Evolutionary conservation across 2,113 vertebrate species (phyloP).

Genomic region (Illadopsis cleaveri): DNA sequence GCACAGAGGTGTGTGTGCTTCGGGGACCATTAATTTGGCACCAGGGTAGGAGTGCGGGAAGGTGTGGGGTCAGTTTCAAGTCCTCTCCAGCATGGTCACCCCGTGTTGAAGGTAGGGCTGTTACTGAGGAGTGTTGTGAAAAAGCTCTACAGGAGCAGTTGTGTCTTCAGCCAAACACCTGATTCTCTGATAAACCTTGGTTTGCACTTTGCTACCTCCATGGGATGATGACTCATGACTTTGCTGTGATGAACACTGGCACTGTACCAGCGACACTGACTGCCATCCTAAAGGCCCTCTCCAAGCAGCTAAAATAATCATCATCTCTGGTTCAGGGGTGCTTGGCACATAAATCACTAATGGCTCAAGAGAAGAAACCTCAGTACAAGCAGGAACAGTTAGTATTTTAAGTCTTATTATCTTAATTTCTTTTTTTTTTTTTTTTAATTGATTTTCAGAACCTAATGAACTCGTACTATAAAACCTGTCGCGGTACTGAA

Average conservation of each 20-base stretch:
- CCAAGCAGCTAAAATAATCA: background rate
- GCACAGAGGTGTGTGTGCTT: fast-evolving
- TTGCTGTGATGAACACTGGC: background rate
- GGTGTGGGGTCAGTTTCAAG: background rate
- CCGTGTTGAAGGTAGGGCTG: background rate
- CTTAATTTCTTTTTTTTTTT: background rate
- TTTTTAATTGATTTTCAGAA: background rate
- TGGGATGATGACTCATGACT: background rate
- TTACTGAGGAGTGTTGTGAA: background rate
- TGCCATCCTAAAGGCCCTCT: background rate
- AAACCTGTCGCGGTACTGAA: background rate
- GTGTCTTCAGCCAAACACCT: background rate
- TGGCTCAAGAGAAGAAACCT: background rate
- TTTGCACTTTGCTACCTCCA: background rate
- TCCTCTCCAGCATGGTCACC: background rate
- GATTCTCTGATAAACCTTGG: background rate
- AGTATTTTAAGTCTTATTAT: background rate
- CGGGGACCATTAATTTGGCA: background rate
- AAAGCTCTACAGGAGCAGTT: background rate
- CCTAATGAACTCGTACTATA: background rate
- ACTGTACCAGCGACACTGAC: background rate
- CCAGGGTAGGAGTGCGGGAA: background rate
- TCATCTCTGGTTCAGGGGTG: background rate
- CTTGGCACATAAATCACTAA: background rate
- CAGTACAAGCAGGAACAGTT: background rate